Evolutionary conservation across 2,113 vertebrate genomes (phyloP), one percentile per base, ranked within the genome.

Genomic region (Neodontobutis hainanensis): DNA sequence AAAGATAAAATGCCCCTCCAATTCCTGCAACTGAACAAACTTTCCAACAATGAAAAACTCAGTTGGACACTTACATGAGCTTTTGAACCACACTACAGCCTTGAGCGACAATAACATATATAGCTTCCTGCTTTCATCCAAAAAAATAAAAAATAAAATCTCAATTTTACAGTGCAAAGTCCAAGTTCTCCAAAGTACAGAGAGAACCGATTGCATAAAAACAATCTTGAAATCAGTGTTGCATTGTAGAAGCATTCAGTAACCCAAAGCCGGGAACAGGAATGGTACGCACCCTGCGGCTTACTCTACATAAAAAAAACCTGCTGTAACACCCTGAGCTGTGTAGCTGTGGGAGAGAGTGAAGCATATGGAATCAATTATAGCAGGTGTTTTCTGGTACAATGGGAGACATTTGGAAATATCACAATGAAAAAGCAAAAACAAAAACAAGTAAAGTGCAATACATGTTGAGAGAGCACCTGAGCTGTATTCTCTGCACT

Each of bases 301-400:
- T 52, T 52, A 68, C 59, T 74, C 45, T 49, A 45, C 56, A 72
- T 32, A 55, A 61, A 67, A n/a, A 61, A 61, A 27, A 52, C 60
- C 51, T 15, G 32, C 58, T 50, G 70, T 47, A 59, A 59, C 42
- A 48, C 16, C 19, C 45, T 36, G 74, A 40, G 3, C 40, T 61
- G 36, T 43, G 56, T n/a, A 14, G 27, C 63, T 77, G 64, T 34
- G 16, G 55, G 50, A 57, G 50, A 57, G 53, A 51, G 51, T 0
- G 8, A 61, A 49, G 38, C 70, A 56, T 16, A 19, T 42, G 43
- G 34, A 73, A 83, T 70, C 61, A 49, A 67, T 74, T 80, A 8
- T 36, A 58, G 42, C 11, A 58, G 49, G 49, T 78, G 51, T 65
- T 74, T 77, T 51, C 27, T 62, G 49, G 47, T 45, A 62, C 60